phyloP scores from a whole-genome alignment of 2,113 vertebrate genomes.

The Piaya cayana region DNA sequence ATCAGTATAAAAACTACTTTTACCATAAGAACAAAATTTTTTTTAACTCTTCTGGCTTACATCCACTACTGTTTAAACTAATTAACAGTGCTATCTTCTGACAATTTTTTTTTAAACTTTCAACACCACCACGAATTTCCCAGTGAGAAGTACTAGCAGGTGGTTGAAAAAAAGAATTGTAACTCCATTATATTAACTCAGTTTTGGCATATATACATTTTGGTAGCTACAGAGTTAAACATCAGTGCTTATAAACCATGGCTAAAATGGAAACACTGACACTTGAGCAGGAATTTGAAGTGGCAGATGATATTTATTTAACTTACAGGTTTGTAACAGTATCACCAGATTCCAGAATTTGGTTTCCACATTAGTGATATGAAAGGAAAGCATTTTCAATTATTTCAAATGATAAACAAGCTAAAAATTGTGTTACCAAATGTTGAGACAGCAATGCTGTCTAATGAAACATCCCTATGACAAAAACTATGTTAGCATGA shows the following conservation, averaged over 20 bases:
- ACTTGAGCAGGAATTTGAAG: not conserved
- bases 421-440: too few species aligned
- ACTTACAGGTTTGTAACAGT: not conserved
- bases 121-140: not conserved
- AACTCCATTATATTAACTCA: not conserved
- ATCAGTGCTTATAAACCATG: not conserved
- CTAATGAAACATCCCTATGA: not conserved
- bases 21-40: not conserved
- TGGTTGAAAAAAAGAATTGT: not conserved
- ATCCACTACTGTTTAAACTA: not conserved
- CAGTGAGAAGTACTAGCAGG: not conserved
- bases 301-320: not conserved
- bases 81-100: not conserved
- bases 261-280: not conserved
- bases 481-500: not conserved
- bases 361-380: not conserved
- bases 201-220: not conserved
- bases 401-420: not conserved
- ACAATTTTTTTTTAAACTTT: not conserved
- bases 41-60: not conserved
- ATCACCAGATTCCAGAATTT: conserved; percentile 1
- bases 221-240: not conserved
- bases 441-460: not conserved
- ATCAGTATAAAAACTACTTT: not conserved
- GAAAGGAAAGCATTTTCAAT: not conserved